Base-by-base conservation (phyloP, 2,797 vertebrate genomes). In the Phalloptychus januarius region DNA sequence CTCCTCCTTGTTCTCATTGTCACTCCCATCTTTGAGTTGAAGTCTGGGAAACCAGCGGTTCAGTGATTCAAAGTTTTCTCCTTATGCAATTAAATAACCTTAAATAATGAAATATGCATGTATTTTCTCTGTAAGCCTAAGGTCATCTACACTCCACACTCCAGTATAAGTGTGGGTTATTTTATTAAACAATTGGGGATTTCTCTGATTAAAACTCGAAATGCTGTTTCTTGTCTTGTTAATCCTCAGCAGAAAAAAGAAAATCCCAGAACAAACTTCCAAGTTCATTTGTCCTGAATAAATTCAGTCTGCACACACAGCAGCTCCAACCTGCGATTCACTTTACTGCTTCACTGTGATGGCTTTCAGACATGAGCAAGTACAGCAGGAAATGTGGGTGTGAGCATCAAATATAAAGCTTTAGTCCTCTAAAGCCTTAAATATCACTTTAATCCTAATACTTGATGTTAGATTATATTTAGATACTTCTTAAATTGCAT, bases 211-310 rank as follows among this genome's bases (percentile, higher is more conserved):
- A 44, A 44, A 63, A 61, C 58, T 63, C 48, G 56, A 67, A 42
- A 56, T 28, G n/a, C 58, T 72, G 46, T 33, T 78, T 61, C 54
- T 52, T 54, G 16, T 52, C 48, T 80, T 28, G 36, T 75, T 52
- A 56, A 72, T 81, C 52, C 20, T 25, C 36, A 38, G 72, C 20
- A 71, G 13, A 69, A 75, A 25, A 58, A 33, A 61, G 42, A 40
- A 79, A 77, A 56, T 72, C 10, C 7, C 2, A 40, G 33, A 46
- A 45, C 71, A 48, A 54, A 67, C 33, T 25, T 33, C 13, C 31
- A 38, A 33, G 75, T 44, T 46, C 31, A 31, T 6, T 77, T 56
- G 71, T 50, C n/a, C 79, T 15, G 6, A 79, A 25, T 23, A 18
- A 13, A 52, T 25, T 10, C 20, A 4, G 18, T 78, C 77, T 33